Conservation (phyloP, 2,888 invertebrate genomes). For the Blera fallax region DNA sequence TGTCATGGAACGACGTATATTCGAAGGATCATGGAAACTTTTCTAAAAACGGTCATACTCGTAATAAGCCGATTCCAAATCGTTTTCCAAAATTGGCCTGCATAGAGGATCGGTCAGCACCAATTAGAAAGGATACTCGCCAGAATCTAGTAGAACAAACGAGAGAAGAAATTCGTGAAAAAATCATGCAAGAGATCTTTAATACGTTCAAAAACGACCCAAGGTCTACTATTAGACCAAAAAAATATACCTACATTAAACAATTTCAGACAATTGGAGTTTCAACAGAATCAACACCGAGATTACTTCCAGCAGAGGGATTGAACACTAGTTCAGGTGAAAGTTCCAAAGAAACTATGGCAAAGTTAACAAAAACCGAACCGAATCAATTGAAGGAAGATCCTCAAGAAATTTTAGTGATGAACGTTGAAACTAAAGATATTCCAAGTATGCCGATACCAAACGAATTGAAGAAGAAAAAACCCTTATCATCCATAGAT, state of each 20-base stretch:
- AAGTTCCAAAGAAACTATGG: neutral
- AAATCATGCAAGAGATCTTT: neutral
- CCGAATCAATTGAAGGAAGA: neutral
- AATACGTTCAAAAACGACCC: neutral
- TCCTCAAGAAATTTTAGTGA: neutral
- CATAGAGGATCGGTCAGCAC: neutral
- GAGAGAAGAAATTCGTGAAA: neutral
- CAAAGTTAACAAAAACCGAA: neutral
- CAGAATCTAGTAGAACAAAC: neutral
- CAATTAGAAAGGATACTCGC: neutral
- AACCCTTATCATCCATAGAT: neutral
- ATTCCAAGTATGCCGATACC: neutral
- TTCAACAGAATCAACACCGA: slow-evolving; percentile 20
- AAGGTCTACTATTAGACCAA: neutral
- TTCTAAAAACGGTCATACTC: neutral
- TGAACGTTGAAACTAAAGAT: neutral
- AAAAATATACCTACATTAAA: neutral
- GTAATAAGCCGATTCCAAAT: neutral
- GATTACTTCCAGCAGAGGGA: neutral
- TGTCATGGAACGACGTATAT: neutral
- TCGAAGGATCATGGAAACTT: neutral
- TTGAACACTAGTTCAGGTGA: neutral
- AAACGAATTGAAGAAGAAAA: neutral
- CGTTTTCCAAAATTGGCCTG: neutral
- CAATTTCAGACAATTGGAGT: slow-evolving; percentile 2